phyloP scores from a whole-genome alignment of 2,888 invertebrate genomes.

The Tenthredo amoena region DNA sequence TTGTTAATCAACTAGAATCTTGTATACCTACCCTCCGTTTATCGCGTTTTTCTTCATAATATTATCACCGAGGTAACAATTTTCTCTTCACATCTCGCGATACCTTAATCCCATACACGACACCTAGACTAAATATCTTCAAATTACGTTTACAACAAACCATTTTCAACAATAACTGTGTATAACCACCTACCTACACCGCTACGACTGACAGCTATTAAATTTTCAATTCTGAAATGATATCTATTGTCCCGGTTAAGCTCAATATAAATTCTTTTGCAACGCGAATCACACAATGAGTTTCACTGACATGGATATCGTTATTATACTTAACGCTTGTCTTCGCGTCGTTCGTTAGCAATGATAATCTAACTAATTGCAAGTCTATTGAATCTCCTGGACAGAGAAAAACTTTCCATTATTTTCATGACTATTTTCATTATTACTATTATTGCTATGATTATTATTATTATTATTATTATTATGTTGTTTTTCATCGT shows the following conservation, averaged over 20 bases:
- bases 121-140: neutral
- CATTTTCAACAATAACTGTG: neutral
- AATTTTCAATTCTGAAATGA: neutral
- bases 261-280: constrained; percentile 35
- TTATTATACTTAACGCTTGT: neutral
- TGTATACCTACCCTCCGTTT: neutral
- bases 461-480: neutral
- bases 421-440: neutral
- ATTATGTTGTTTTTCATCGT: neutral
- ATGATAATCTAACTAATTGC: neutral
- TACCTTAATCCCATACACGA: no score
- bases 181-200: neutral
- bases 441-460: no score
- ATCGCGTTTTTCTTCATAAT: neutral
- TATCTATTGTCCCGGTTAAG: neutral
- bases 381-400: no score
- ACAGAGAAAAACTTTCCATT: neutral
- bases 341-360: neutral
- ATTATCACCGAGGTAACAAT: neutral
- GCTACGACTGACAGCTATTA: constrained; percentile 18
- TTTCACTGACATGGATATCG: neutral
- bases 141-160: neutral
- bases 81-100: no score
- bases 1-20: no score
- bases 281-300: constrained; percentile 15